Evolutionary conservation across 2,113 vertebrate genomes (phyloP).

Genomic region (Semicossyphus pulcher): DNA sequence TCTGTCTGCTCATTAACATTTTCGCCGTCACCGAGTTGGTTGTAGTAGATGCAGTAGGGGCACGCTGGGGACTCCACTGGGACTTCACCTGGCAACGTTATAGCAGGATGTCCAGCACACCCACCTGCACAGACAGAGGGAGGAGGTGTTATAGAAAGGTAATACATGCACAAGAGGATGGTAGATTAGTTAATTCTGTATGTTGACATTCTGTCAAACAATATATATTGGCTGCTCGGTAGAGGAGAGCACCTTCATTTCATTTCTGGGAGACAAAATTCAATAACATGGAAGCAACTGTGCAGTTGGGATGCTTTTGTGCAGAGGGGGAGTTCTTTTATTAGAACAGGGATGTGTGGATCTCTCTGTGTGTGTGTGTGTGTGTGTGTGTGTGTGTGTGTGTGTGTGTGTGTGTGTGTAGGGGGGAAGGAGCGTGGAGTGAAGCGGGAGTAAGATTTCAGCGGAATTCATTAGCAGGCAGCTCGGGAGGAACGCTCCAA

Average conservation of each 20-base stretch:
- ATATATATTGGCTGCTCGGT: constrained; percentile 26
- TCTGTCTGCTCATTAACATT: constrained; percentile 42
- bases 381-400: constrained; percentile 17
- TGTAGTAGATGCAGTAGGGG: constrained; percentile 72
- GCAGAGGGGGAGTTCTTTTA: constrained; percentile 59
- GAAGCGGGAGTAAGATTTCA: constrained; percentile 51
- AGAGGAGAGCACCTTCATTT: constrained; percentile 45
- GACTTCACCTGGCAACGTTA: constrained; percentile 67
- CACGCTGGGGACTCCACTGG: constrained; percentile 58
- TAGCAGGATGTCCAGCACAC: constrained; percentile 40
- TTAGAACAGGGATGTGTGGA: constrained; percentile 56
- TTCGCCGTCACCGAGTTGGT: constrained; percentile 47
- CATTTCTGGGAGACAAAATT: constrained; percentile 59
- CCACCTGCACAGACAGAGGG: constrained; percentile 64
- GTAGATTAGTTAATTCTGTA: background rate
- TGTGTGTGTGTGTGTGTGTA: constrained; percentile 11
- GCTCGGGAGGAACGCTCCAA: constrained; percentile 57
- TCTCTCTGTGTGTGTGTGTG: constrained; percentile 26
- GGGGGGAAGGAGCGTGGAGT: constrained; percentile 15
- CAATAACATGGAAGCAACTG: constrained; percentile 61
- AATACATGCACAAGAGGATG: background rate
- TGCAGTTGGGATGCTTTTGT: constrained; percentile 55
- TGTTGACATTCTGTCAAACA: constrained; percentile 25
- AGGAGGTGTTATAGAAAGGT: constrained; percentile 12
- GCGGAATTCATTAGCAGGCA: constrained; percentile 67